Conservation (phyloP, 1,140 invertebrate genomes). For the Zaprionus africanus region DNA sequence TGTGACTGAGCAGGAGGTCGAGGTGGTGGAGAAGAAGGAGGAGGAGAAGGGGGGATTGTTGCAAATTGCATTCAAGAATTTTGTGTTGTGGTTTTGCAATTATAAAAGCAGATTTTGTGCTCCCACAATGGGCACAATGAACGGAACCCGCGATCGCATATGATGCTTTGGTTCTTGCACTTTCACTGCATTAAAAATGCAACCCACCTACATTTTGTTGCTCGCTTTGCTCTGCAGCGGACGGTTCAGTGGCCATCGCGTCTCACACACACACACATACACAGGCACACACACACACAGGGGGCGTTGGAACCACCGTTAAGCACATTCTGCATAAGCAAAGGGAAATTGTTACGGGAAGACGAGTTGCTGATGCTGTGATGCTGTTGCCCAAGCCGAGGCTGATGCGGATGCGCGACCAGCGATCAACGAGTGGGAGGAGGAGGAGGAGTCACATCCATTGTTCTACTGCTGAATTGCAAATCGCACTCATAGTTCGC, state of each 20-base stretch:
- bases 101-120: constrained; percentile 38
- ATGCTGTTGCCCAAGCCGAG: no score
- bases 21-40: no score
- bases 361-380: constrained; percentile 47
- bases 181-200: constrained; percentile 79
- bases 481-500: constrained; percentile 70
- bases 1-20: background rate
- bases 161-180: constrained; percentile 75
- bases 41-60: background rate
- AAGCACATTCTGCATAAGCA: constrained; percentile 73
- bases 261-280: background rate
- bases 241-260: constrained; percentile 53
- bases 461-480: constrained; percentile 79
- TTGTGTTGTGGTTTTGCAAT: constrained; percentile 26
- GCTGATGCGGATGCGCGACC: constrained; percentile 47
- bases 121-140: constrained; percentile 60
- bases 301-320: constrained; percentile 64
- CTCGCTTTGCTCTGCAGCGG: constrained; percentile 14
- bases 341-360: constrained; percentile 76
- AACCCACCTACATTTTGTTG: constrained; percentile 72
- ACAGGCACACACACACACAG: constrained; percentile 12
- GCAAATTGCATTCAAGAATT: constrained; percentile 6
- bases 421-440: constrained; percentile 3
- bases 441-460: constrained; percentile 23
- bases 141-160: constrained; percentile 35